These are phyloP conservation scores for Panzeria rudis DNA, from an alignment of 2,888 invertebrate genomes.

Conservation along the genomic window DNA sequence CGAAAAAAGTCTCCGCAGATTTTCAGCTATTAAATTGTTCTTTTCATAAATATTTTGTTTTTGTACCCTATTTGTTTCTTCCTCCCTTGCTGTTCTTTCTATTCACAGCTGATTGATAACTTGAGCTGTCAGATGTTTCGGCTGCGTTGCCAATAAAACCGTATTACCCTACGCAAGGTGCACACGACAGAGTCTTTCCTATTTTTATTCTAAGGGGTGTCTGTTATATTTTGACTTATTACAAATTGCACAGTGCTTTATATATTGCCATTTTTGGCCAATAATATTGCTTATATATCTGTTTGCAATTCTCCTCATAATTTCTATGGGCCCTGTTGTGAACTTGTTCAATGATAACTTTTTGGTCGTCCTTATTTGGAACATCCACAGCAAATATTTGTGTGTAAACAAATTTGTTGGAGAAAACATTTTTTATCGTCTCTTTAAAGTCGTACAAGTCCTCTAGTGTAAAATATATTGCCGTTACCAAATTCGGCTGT, in stretches of 20 bases:
- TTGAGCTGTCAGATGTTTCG: too few relatives aligned
- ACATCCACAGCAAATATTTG: conserved; percentile 10
- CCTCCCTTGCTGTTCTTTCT: too few relatives aligned
- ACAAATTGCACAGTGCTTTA: conserved; percentile 50
- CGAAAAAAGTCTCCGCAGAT: too few relatives aligned
- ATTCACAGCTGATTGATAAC: too few relatives aligned
- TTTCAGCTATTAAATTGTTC: too few relatives aligned
- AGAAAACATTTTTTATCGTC: conserved; percentile 19
- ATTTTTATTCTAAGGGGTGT: conserved; percentile 62
- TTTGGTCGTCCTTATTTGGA: background rate
- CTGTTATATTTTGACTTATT: conserved; percentile 65
- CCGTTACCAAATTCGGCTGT: conserved; percentile 43
- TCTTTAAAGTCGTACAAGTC: conserved; percentile 48
- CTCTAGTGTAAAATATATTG: conserved; percentile 55
- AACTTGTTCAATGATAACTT: too few relatives aligned
- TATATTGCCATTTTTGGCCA: conserved; percentile 58
- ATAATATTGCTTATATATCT: conserved; percentile 35
- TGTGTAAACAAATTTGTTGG: conserved; percentile 45
- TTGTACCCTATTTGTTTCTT: too few relatives aligned
- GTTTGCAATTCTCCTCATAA: conserved; percentile 35
- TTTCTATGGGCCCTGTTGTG: conserved; percentile 33
- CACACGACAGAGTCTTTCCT: conserved; percentile 66
- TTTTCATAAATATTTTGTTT: too few relatives aligned
- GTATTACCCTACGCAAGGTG: too few relatives aligned
- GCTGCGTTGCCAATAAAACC: too few relatives aligned